Evolutionary conservation across 2,888 invertebrate genomes (phyloP).

Genomic region (Patella depressa): DNA sequence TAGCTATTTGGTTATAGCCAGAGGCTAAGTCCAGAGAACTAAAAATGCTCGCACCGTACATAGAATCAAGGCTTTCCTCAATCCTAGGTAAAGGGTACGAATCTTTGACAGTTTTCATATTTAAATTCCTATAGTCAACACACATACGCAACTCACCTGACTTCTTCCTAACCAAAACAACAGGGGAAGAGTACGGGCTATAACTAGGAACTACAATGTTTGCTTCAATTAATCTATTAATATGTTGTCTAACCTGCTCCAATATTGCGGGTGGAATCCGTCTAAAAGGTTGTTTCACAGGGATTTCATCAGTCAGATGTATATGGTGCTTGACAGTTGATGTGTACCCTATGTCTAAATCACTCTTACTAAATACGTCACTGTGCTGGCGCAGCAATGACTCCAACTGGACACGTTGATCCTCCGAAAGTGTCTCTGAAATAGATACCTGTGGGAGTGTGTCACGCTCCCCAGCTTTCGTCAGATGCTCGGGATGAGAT

Average conservation of each 20-base stretch:
- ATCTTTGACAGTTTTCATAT: neutral
- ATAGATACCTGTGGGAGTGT: neutral
- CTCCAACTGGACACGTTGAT: neutral
- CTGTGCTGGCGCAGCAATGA: neutral
- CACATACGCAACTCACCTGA: neutral
- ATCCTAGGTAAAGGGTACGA: neutral
- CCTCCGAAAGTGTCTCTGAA: neutral
- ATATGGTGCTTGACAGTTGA: constrained; percentile 21
- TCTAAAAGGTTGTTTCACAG: constrained; percentile 16
- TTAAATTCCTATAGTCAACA: neutral
- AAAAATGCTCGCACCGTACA: constrained; percentile 8
- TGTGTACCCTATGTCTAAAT: constrained; percentile 26
- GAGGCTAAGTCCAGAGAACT: too few relatives aligned
- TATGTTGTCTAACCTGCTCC: constrained; percentile 23
- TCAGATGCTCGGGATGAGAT: neutral
- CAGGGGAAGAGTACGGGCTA: constrained; percentile 36
- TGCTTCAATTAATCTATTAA: constrained; percentile 26
- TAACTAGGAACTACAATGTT: constrained; percentile 33
- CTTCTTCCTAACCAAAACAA: constrained; percentile 30
- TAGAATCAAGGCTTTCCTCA: constrained; percentile 10
- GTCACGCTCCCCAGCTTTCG: neutral
- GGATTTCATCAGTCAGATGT: constrained; percentile 12
- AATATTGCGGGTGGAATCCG: constrained; percentile 22
- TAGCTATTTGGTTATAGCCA: constrained; percentile 48
- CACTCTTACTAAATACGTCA: constrained; percentile 17